Conservation (phyloP, 2,888 invertebrate genomes). For the Nasonovia ribisnigri region DNA sequence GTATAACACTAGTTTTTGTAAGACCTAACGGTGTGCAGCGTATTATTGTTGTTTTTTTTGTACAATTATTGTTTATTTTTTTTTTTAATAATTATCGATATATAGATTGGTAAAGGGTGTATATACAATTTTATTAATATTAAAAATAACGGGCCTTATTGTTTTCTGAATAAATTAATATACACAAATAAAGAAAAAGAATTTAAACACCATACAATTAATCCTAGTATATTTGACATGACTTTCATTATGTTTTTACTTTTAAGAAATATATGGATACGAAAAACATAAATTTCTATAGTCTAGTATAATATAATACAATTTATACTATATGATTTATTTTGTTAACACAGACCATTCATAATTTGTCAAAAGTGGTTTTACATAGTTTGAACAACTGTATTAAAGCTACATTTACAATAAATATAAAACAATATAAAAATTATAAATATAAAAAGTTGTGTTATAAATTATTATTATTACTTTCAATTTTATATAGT, state of each 20-base stretch:
- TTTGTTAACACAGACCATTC: not conserved
- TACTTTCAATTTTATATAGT: not conserved
- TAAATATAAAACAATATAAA: not conserved
- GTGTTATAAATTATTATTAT: not conserved
- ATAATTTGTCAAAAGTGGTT: not conserved
- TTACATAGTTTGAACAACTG: not conserved
- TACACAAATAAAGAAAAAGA: not conserved
- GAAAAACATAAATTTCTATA: not conserved
- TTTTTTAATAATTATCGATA: constrained; percentile 35
- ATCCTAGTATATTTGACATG: not conserved
- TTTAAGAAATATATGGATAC: not conserved
- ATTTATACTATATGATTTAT: not conserved
- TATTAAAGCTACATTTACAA: not conserved
- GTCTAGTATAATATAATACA: not conserved
- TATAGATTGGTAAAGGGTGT: constrained; percentile 37
- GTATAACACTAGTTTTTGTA: constrained; percentile 35
- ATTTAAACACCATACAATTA: constrained; percentile 27
- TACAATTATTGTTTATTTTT: constrained; percentile 27
- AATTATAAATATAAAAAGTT: not conserved
- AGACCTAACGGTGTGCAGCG: constrained; percentile 25
- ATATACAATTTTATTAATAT: constrained; percentile 26
- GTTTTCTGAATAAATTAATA: constrained; percentile 38
- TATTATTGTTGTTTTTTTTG: constrained; percentile 49
- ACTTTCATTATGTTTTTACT: not conserved
- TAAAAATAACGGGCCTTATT: constrained; percentile 31